Evolutionary conservation across 2,113 vertebrate genomes (phyloP).

Genomic region (Anarhynchus alexandrinus): DNA sequence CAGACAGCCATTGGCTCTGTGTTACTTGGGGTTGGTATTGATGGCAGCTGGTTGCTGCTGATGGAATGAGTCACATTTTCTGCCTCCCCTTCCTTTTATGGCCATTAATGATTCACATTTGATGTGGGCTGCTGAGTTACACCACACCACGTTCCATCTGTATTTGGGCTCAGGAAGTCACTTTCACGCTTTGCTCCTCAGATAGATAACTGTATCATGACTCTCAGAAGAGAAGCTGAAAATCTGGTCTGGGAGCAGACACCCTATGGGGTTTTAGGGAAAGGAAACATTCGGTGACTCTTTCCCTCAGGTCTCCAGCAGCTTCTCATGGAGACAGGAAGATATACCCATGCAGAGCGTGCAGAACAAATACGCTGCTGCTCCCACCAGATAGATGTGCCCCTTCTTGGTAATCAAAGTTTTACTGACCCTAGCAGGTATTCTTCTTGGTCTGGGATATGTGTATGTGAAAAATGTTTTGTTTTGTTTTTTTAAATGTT

Average conservation of each 20-base stretch:
- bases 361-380: neutral
- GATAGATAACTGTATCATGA: neutral
- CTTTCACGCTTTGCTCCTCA: neutral
- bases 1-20: conserved; percentile 1
- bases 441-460: neutral
- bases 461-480: neutral
- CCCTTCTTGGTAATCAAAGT: neutral
- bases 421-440: neutral
- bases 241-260: neutral
- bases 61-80: conserved; percentile 49
- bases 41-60: conserved; percentile 55
- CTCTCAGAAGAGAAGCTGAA: neutral
- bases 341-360: neutral
- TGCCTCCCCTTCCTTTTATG: conserved; percentile 43
- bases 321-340: neutral
- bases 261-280: neutral
- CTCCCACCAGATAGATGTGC: neutral
- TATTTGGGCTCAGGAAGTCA: conserved; percentile 32
- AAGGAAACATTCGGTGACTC: neutral
- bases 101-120: conserved; percentile 47
- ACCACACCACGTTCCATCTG: conserved; percentile 45
- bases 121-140: conserved; percentile 42
- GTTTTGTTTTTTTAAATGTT: neutral
- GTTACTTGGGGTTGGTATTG: conserved; percentile 27
- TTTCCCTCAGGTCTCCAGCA: neutral